Evolutionary conservation across 2,113 vertebrate genomes (phyloP), one percentile per base, ranked within the genome.

Genomic region (Tyrannus savana): DNA sequence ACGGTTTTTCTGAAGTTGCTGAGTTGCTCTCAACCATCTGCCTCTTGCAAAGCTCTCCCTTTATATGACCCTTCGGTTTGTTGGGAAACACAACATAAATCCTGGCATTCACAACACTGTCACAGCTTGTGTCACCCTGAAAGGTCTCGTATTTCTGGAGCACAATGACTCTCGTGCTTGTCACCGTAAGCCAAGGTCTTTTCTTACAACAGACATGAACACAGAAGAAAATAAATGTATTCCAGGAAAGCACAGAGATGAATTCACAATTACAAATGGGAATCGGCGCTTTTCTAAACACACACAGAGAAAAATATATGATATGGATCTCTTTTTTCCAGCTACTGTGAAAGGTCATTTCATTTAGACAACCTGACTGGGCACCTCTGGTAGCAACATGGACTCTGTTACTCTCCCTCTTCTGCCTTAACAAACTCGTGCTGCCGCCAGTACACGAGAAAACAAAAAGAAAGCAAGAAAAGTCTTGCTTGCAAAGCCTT

Each of bases 171-270:
- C 72, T 81, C 53, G 31, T 19, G 33, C 44, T 87, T 85, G 90
- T 68, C 81, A 72, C 52, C 39, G 13, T 28, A 52, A 89, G 84
- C 62, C 69, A 91, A 79, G 78, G 66, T 73, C 84, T 84, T 92
- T 44, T 68, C 87, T 92, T 83, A 82, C 13, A 85, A 41, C 66
- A 95, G 77, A 56, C 21, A 60, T 5, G 2, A 77, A 53, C 52
- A 82, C 35, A 68, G 62, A 91, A 93, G 62, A 75, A 91, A 94
- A 90, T 27, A 79, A 80, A 93, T 37, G 64, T 80, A 76, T 80
- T 93, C 66, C 82, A 88, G 82, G 88, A 90, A 90, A 92, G 82
- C 78, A 73, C 22, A 56, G 63, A 27, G n/a, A 49, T 66, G 71
- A 87, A 78, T 37, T 93, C 78, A 90, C 80, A 64, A 63, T 67